Base-by-base conservation (phyloP, 2,113 vertebrate species). In the Kryptolebias marmoratus region DNA sequence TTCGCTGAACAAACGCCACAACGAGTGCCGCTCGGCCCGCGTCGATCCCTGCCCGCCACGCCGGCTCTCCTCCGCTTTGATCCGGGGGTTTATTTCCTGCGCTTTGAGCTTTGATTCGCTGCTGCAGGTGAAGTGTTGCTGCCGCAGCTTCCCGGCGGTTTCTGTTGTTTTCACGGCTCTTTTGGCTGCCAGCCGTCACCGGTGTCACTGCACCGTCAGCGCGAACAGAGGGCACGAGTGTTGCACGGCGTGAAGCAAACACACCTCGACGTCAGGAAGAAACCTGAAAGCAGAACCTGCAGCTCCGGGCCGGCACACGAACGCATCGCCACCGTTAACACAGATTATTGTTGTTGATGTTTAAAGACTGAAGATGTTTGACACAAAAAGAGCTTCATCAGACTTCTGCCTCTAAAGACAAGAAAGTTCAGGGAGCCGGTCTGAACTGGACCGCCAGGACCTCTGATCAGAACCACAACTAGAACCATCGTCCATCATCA, bases 1-100 rank as follows among this genome's bases (percentile, higher is more conserved):
- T 93, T 90, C 75, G 86, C 82, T 86, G 72, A 91, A 91, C 91
- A 90, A 91, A 92, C 87, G 85, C 83, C 79, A 70, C 73, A 64
- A 85, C 86, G 80, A 77, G 79, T 57, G 87, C 82, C 69, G 86
- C 71, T 79, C 47, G 84, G 70, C 85, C 75, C 15, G 58, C 68
- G 88, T 89, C 90, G 77, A 66, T 88, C 86, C 91, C 75, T 68
- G 72, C 77, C 80, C 73, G 69, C 77, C 42, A 30, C 54, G 64
- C 60, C 53, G 55, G 16, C 56, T 36, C 56, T 58, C 31, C 56
- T 18, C 31, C 2, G 31, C 56, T 36, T 58, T 58, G 31, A 10
- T 42, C 22, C 22, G 22, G 22, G 22, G 22, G 22, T 22, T 22
- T 22, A 42, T 10, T 53, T 22, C 50, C 50, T 53, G 9, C 5